These are phyloP conservation scores for Archocentrus centrarchus DNA, from an alignment of 2,113 vertebrate genomes.

Conservation along the genomic window DNA sequence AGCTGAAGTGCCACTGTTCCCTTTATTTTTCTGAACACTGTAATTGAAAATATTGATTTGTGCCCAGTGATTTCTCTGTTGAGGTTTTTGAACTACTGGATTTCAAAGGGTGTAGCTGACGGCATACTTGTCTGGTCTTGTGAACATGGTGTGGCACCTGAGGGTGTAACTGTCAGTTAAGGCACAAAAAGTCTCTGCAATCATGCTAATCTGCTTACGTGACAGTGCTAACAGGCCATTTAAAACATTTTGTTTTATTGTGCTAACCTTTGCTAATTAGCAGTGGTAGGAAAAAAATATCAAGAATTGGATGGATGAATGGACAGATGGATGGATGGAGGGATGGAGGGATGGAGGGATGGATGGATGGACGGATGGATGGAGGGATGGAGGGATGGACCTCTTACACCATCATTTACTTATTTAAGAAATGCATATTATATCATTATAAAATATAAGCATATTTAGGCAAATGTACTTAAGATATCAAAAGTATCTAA, in stretches of 20 bases:
- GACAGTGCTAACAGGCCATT: background rate
- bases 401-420: background rate
- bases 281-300: no score
- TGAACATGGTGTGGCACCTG: background rate
- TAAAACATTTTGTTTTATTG: background rate
- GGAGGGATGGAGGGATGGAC: no score
- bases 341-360: no score
- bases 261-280: fast-evolving
- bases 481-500: no score
- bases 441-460: background rate
- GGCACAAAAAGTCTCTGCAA: background rate
- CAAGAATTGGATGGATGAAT: no score
- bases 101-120: background rate
- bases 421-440: background rate
- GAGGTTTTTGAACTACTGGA: background rate
- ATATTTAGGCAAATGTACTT: background rate
- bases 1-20: background rate
- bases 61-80: background rate
- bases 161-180: background rate
- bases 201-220: background rate
- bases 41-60: constrained; percentile 4
- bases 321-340: no score
- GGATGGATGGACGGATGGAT: no score
- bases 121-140: background rate
- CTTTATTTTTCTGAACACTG: constrained; percentile 10